phyloP scores from a whole-genome alignment of 2,888 invertebrate genomes.

The Drosophila siamana region DNA sequence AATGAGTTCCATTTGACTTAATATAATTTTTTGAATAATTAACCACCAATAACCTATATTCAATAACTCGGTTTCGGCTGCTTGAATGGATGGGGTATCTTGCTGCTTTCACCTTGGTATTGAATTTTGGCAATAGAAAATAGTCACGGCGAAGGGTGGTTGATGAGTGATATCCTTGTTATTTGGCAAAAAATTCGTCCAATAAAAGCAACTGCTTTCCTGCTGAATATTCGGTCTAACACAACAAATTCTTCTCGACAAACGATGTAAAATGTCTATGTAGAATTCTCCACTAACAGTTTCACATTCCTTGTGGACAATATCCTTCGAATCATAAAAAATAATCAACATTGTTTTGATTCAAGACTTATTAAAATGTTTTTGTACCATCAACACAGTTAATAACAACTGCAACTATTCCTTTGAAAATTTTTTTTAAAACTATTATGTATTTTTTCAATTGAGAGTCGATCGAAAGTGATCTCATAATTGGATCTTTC shows the following conservation, averaged over 20 bases:
- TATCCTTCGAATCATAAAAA: too few species aligned
- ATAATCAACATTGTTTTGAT: too few species aligned
- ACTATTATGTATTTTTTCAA: too few species aligned
- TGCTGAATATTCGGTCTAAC: slow-evolving; percentile 3
- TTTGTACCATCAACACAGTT: too few species aligned
- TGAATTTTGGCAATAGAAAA: background rate
- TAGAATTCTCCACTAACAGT: slow-evolving; percentile 4
- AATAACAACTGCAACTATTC: too few species aligned
- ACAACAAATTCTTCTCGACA: background rate
- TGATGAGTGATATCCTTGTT: background rate
- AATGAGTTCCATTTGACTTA: background rate
- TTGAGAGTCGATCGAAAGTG: too few species aligned
- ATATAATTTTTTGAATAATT: background rate
- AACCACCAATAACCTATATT: too few species aligned
- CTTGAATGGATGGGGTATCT: background rate
- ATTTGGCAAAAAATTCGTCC: background rate
- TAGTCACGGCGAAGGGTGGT: background rate
- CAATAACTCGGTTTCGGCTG: background rate
- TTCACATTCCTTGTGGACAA: background rate
- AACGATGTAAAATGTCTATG: slow-evolving; percentile 1
- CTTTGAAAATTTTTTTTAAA: too few species aligned
- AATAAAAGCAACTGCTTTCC: background rate
- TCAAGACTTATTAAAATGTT: too few species aligned
- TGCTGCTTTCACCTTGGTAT: background rate
- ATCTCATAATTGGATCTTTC: too few species aligned